phyloP scores from a whole-genome alignment of 2,888 invertebrate species.

The Heteromurus nitidus region DNA sequence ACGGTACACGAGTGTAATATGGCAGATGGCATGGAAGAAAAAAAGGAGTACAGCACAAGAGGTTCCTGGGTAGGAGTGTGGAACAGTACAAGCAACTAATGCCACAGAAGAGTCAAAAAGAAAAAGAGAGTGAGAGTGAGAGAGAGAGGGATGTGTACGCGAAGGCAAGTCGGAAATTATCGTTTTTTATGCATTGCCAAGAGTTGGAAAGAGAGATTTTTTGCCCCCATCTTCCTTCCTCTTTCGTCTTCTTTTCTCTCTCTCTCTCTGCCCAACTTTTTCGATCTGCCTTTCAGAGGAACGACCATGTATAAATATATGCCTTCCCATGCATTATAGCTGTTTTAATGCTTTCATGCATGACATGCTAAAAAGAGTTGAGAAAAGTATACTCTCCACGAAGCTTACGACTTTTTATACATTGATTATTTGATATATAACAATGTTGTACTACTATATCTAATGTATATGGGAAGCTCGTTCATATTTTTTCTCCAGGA shows the following conservation, averaged over 20 bases:
- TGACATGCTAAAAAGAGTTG: too few relatives aligned
- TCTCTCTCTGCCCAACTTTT: conserved; percentile 49
- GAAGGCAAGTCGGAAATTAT: conserved; percentile 66
- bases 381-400: too few relatives aligned
- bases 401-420: too few relatives aligned
- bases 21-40: conserved; percentile 44
- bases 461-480: too few relatives aligned
- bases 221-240: conserved; percentile 57
- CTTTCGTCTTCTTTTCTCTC: conserved; percentile 30
- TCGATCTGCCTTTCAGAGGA: conserved; percentile 39
- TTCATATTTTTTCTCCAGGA: too few relatives aligned
- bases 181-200: conserved; percentile 64
- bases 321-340: neutral
- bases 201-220: conserved; percentile 60
- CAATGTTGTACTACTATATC: too few relatives aligned
- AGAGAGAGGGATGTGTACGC: conserved; percentile 41
- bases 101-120: conserved; percentile 31
- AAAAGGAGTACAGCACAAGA: conserved; percentile 55
- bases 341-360: too few relatives aligned
- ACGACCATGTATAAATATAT: neutral
- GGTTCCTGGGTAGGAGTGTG: neutral
- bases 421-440: too few relatives aligned
- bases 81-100: neutral
- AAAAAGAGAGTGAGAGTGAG: conserved; percentile 38
- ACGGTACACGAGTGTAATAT: neutral